These are phyloP conservation scores for Pogonus chalceus DNA, from an alignment of 1,140 invertebrate genomes.

Conservation along the genomic window DNA sequence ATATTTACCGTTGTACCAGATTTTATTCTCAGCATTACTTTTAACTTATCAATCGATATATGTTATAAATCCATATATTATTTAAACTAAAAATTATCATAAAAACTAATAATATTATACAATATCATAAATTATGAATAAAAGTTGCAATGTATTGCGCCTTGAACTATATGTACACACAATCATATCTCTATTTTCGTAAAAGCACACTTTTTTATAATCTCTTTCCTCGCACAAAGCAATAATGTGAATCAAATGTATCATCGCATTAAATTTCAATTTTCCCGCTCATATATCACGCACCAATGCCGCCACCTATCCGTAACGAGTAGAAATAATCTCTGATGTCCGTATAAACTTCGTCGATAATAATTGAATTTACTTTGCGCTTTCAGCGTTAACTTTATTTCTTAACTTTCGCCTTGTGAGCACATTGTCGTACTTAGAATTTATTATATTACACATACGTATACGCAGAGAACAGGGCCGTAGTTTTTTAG, in stretches of 20 bases:
- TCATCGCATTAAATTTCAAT: neutral
- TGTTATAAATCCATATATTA: no score
- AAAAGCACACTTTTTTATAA: neutral
- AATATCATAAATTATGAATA: no score
- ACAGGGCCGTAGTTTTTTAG: no score
- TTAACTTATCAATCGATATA: no score
- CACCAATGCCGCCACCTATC: neutral
- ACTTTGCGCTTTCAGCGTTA: neutral
- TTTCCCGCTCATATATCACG: neutral
- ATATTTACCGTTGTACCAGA: no score
- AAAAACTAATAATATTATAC: no score
- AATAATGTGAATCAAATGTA: neutral
- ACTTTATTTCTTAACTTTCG: slow-evolving; percentile 3
- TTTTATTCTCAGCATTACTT: no score
- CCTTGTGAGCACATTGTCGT: neutral
- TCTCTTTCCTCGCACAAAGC: neutral
- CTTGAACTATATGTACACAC: no score
- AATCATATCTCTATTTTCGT: no score
- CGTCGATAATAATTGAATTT: slow-evolving; percentile 1
- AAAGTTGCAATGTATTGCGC: no score
- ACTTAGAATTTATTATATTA: slow-evolving; percentile 1
- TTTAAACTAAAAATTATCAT: no score
- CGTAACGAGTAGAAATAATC: neutral
- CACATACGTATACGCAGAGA: neutral
- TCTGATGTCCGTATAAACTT: neutral